phyloP scores from a whole-genome alignment of 2,888 invertebrate species.

The Empis livida region DNA sequence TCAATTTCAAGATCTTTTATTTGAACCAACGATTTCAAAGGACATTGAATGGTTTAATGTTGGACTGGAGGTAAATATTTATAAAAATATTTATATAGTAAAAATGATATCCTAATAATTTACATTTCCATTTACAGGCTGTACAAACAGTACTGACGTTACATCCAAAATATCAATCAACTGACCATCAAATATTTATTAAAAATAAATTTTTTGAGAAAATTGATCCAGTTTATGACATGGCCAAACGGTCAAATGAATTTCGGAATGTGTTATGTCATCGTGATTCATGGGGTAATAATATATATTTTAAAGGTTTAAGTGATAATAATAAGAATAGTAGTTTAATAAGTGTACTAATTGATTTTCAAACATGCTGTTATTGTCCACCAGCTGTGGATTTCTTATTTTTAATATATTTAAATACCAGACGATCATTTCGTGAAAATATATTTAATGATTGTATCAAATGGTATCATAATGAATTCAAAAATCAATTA shows the following conservation, averaged over 20 bases:
- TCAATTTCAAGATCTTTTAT: no score
- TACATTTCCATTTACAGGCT: no score
- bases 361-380: constrained; percentile 49
- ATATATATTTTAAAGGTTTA: constrained; percentile 19
- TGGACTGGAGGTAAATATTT: no score
- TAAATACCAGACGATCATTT: constrained; percentile 9
- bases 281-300: constrained; percentile 26
- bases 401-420: constrained; percentile 12
- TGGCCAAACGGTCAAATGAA: neutral
- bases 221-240: neutral
- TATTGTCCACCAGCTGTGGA: constrained; percentile 50
- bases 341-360: constrained; percentile 35
- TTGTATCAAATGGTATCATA: constrained; percentile 41
- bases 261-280: constrained; percentile 25
- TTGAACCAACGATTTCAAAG: no score
- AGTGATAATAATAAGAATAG: neutral
- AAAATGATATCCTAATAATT: no score
- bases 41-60: no score
- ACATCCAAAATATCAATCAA: no score
- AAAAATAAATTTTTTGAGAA: no score
- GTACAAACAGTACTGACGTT: no score
- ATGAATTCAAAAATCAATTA: constrained; percentile 33
- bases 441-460: constrained; percentile 22
- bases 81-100: no score
- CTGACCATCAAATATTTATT: no score